A percentile compares a stretch with the other conserved stretches of the same genome.
These are phyloP conservation scores for Tenebrio molitor DNA, from an alignment of 1,140 invertebrate genomes.

Conservation along the genomic window DNA sequence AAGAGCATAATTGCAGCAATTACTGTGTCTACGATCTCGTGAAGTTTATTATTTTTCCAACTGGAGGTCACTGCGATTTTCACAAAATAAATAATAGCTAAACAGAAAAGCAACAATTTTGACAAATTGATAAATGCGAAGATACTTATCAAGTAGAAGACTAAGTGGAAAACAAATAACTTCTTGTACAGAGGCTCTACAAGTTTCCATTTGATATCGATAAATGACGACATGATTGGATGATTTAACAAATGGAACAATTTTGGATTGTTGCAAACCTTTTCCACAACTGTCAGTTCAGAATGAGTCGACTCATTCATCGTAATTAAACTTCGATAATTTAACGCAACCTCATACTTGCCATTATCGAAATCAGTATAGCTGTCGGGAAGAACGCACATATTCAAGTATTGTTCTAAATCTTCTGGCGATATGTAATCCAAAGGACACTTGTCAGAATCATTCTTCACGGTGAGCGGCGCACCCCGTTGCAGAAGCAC, in stretches of 20 bases:
- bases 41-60: constrained; percentile 21
- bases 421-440: constrained; percentile 26
- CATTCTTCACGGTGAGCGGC: not conserved
- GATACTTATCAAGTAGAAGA: constrained; percentile 4
- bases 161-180: constrained; percentile 12
- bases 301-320: not conserved
- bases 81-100: not conserved
- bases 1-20: not conserved
- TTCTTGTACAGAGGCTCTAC: constrained; percentile 2
- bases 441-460: constrained; percentile 9
- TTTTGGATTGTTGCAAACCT: constrained; percentile 8
- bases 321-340: constrained; percentile 12
- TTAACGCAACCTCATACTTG: constrained; percentile 24
- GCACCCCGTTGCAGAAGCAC: constrained; percentile 19
- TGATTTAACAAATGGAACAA: constrained; percentile 11
- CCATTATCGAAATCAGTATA: constrained; percentile 9
- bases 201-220: constrained; percentile 33
- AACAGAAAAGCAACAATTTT: not conserved
- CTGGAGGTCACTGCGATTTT: constrained; percentile 4
- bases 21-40: constrained; percentile 2
- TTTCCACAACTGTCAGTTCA: constrained; percentile 1
- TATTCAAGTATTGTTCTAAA: constrained; percentile 29
- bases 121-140: not conserved
- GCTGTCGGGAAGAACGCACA: not conserved
- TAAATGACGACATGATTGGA: constrained; percentile 16